Evolutionary conservation across 64 coral and sea anemone species (phyloP), one percentile per base, ranked within the genome.

Genomic region (Cladopsammia gracilis): DNA sequence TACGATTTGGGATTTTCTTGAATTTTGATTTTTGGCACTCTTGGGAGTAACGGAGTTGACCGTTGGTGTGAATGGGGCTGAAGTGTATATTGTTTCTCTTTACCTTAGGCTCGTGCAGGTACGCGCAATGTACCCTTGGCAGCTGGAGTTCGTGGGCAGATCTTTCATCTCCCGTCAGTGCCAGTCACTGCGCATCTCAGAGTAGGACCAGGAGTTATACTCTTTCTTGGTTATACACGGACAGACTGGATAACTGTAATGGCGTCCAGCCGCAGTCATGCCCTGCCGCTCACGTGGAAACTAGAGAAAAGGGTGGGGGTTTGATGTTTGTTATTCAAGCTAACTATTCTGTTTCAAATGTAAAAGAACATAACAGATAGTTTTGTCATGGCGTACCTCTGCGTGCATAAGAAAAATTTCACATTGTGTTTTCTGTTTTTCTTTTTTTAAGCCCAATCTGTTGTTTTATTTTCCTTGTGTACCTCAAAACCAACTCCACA

Each of bases 151-250:
- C 94, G 1, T 96, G 97, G 97, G 50, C 72, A 11, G 87, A 90
- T 50, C 68, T 96, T 11, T 2, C 90, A n/a, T 73, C 62, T 18
- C 80, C 95, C 20, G 76, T 94, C 58, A 86, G 56, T 86, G 71
- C 54, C 46, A 83, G 86, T 34, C 95, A 97, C 49, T 97, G 95
- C 24, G 91, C 91, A 26, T 93, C 95, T 15, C 95, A 97, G 48
- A 56, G 86, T 22, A 69, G 95, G 4, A 77, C 71, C 12, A 87
- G 88, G 23, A 68, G 81, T 47, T 94, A 94, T 52, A 56, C 58
- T 58, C 25, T 93, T 5, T 88, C 75, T 5, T 93, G 91, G 94
- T 58, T 75, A 80, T 93, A 93, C 78, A 48, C 90, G 7, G 42
- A 86, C 18, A 80, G 94, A 91, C 59, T 16, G 10, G 62, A 49